Evolutionary conservation across 2,113 vertebrate genomes (phyloP).

Genomic region (Marmota monax): DNA sequence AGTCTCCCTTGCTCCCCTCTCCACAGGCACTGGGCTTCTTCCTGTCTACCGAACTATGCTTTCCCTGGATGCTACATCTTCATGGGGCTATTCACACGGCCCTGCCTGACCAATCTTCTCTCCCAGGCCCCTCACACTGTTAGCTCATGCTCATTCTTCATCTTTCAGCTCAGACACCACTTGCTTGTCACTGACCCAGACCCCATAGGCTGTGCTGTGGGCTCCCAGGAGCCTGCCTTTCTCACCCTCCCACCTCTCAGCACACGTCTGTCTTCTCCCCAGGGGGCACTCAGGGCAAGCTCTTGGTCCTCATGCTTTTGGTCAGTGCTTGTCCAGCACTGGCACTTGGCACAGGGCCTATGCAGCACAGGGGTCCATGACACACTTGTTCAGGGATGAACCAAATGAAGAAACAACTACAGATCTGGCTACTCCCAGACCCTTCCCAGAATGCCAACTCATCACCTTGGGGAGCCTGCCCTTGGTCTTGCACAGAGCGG

Average conservation of each 20-base stretch:
- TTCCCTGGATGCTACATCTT: background rate
- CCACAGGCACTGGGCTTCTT: background rate
- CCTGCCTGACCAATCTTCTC: background rate
- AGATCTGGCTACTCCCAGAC: fast-evolving
- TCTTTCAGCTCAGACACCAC: background rate
- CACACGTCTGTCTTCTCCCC: background rate
- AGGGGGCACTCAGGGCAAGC: too few species aligned
- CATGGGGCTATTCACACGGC: too few species aligned
- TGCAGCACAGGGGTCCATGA: fast-evolving
- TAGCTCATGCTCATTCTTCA: background rate
- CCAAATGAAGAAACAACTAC: background rate
- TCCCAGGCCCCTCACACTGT: fast-evolving
- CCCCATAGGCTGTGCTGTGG: background rate
- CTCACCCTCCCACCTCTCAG: background rate
- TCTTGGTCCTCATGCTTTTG: fast-evolving
- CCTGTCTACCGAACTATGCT: fast-evolving
- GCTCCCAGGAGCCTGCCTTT: background rate
- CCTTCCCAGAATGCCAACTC: background rate
- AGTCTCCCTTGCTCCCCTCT: fast-evolving
- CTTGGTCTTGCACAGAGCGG: fast-evolving
- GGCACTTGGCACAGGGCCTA: fast-evolving
- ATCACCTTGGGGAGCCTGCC: background rate
- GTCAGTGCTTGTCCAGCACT: fast-evolving
- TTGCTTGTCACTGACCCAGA: background rate
- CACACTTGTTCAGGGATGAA: background rate